Conservation (phyloP, 2,797 vertebrate genomes). For the Phrynocephalus guinanensis region DNA sequence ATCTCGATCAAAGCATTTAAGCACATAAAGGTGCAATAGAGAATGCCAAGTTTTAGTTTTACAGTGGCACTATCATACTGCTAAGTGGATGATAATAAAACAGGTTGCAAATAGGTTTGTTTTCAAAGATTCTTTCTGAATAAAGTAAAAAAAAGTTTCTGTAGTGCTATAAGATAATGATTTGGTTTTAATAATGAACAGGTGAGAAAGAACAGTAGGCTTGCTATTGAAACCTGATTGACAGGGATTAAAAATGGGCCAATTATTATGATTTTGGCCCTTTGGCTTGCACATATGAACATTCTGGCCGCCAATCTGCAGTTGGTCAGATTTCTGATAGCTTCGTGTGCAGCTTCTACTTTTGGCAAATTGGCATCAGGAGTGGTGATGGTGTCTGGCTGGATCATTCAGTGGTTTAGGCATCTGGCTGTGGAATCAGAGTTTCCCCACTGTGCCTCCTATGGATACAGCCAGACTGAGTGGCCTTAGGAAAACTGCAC, state of each 20-base stretch:
- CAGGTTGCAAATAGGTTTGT: conserved; percentile 38
- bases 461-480: too few relatives aligned
- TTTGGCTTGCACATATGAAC: not conserved
- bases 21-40: conserved; percentile 56
- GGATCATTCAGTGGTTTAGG: too few relatives aligned
- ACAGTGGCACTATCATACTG: conserved; percentile 45
- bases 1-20: conserved; percentile 46
- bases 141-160: not conserved
- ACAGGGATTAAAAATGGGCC: not conserved
- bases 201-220: not conserved
- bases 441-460: too few relatives aligned
- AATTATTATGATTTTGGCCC: conserved; percentile 4
- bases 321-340: not conserved
- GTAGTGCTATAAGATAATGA: conserved; percentile 23
- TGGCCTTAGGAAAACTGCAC: too few relatives aligned
- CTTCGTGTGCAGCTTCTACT: not conserved
- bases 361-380: not conserved
- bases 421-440: too few relatives aligned
- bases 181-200: conserved; percentile 15
- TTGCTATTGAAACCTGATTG: not conserved
- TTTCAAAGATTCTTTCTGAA: not conserved
- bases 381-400: too few relatives aligned
- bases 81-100: conserved; percentile 47
- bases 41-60: conserved; percentile 53
- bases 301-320: not conserved